Conservation (phyloP, 2,113 vertebrate genomes). For the Bujurquina vittata region DNA sequence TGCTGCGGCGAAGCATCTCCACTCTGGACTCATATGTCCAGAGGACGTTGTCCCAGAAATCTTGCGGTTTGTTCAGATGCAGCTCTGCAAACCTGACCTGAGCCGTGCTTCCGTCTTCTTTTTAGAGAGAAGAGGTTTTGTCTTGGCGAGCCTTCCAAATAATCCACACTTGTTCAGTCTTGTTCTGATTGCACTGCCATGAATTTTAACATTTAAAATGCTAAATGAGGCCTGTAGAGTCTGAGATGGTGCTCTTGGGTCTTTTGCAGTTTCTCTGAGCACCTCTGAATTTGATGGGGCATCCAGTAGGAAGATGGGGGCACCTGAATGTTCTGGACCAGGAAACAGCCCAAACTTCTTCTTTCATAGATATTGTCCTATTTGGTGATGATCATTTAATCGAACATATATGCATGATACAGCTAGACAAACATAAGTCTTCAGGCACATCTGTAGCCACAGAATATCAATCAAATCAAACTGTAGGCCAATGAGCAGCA, state of each 20-base stretch:
- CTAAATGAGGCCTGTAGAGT: too few relatives aligned
- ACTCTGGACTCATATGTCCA: too few relatives aligned
- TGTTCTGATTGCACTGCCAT: background rate
- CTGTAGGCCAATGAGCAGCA: background rate
- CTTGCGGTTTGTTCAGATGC: too few relatives aligned
- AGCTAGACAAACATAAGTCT: background rate
- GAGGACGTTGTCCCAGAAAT: too few relatives aligned
- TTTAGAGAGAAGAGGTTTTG: background rate
- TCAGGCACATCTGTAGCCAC: background rate
- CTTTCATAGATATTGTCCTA: background rate
- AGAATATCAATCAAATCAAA: background rate
- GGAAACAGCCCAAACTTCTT: background rate
- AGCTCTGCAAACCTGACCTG: too few relatives aligned
- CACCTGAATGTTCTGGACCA: background rate
- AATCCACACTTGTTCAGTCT: too few relatives aligned
- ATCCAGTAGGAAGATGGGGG: background rate
- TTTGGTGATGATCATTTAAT: background rate
- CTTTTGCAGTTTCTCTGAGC: background rate
- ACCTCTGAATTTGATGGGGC: background rate
- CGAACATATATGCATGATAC: background rate
- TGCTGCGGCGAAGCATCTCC: too few relatives aligned
- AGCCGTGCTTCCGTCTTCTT: background rate
- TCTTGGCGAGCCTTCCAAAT: too few relatives aligned
- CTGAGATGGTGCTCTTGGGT: background rate
- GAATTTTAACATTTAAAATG: too few relatives aligned